A percentile compares a stretch with the other conserved stretches of the same genome.
Evolutionary conservation across 2,113 vertebrate genomes (phyloP).

Genomic region (Anarrhichthys ocellatus): DNA sequence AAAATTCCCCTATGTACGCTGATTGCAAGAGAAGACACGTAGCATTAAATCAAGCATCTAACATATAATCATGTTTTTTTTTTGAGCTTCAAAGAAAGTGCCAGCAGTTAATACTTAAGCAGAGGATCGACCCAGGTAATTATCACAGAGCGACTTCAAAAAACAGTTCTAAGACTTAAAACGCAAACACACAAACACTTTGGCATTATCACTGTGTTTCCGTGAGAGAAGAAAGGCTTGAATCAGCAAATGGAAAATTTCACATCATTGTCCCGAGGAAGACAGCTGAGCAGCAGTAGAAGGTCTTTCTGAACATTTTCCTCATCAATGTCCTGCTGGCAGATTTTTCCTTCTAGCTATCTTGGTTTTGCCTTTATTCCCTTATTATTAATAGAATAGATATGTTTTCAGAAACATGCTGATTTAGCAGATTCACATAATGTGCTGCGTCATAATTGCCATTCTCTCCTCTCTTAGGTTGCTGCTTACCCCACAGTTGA

Average conservation of each 20-base stretch:
- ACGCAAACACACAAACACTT: constrained; percentile 18
- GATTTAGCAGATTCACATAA: background rate
- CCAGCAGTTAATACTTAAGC: constrained; percentile 63
- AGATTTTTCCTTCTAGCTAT: background rate
- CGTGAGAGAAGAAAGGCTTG: background rate
- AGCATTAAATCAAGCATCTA: constrained; percentile 47
- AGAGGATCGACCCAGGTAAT: constrained; percentile 43
- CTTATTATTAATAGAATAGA: background rate
- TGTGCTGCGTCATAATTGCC: background rate
- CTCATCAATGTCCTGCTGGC: constrained; percentile 4
- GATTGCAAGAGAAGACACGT: constrained; percentile 39
- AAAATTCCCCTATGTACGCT: constrained; percentile 31
- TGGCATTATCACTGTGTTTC: background rate
- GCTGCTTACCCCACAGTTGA: background rate
- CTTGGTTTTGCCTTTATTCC: constrained; percentile 10
- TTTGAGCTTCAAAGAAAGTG: constrained; percentile 51
- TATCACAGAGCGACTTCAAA: constrained; percentile 31
- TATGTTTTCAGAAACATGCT: background rate
- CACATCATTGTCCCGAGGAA: constrained; percentile 7
- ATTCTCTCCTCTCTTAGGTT: background rate
- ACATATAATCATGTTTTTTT: constrained; percentile 55
- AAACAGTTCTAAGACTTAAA: background rate
- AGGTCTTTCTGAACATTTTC: constrained; percentile 12
- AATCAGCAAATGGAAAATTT: constrained; percentile 17
- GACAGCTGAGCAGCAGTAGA: background rate